These are phyloP conservation scores for Pachydiplax longipennis DNA, from an alignment of 2,888 invertebrate genomes.

Conservation along the genomic window DNA sequence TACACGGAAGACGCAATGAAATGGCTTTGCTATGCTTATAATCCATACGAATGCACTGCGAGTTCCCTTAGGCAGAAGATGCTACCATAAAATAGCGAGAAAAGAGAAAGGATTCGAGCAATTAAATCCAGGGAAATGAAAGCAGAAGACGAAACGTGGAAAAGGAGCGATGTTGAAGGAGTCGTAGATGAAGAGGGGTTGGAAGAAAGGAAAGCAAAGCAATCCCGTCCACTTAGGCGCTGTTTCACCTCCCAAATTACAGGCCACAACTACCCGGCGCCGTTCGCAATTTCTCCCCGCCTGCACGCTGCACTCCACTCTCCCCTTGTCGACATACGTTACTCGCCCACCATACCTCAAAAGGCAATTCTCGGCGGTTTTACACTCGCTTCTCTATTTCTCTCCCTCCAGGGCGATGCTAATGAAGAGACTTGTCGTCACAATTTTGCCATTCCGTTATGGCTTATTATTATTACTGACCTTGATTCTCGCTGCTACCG, in stretches of 20 bases:
- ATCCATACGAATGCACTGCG: too few relatives aligned
- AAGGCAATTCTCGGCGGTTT: constrained; percentile 43
- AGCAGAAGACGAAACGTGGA: background rate
- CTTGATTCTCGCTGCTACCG: constrained; percentile 1
- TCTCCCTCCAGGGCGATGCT: background rate
- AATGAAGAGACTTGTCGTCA: constrained; percentile 42
- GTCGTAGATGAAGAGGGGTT: background rate
- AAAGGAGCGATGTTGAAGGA: background rate
- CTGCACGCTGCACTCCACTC: background rate
- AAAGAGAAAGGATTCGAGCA: background rate
- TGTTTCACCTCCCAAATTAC: constrained; percentile 39
- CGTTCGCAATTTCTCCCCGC: constrained; percentile 7
- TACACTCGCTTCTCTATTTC: constrained; percentile 6
- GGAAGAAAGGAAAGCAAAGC: constrained; percentile 12
- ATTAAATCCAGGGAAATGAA: background rate
- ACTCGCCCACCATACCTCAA: constrained; percentile 25
- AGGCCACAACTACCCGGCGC: constrained; percentile 33
- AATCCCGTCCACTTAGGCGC: constrained; percentile 36
- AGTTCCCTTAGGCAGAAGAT: too few relatives aligned
- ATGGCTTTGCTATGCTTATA: too few relatives aligned
- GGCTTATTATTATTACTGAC: constrained; percentile 39
- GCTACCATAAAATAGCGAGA: background rate
- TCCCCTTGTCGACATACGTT: background rate
- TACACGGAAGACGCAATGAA: too few relatives aligned
- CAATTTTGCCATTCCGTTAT: constrained; percentile 16